Conservation (phyloP, 1,140 invertebrate species). For the Medauroidea extradentata region DNA sequence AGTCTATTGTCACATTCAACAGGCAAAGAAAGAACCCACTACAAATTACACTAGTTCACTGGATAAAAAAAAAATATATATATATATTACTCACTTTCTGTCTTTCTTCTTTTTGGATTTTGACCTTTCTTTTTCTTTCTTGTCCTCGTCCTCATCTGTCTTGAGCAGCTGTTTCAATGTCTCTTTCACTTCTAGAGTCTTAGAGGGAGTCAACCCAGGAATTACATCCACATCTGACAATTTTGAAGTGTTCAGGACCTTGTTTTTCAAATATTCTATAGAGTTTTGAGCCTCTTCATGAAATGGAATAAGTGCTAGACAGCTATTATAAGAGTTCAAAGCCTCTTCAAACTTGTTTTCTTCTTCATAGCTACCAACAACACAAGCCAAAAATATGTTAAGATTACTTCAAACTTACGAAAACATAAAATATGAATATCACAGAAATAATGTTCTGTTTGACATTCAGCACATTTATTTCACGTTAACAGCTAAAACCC, state of each 20-base stretch:
- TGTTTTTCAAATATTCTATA: constrained; percentile 68
- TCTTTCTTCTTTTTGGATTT: constrained; percentile 61
- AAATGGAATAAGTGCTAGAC: constrained; percentile 70
- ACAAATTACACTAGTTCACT: not conserved
- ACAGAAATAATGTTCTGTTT: too few species aligned
- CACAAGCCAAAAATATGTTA: not conserved
- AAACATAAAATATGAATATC: too few species aligned
- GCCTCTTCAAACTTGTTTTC: constrained; percentile 82
- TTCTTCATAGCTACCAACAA: constrained; percentile 59
- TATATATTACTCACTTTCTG: constrained; percentile 46
- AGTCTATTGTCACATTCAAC: not conserved
- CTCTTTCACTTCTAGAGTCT: constrained; percentile 57
- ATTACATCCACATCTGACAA: constrained; percentile 56
- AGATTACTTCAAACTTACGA: too few species aligned
- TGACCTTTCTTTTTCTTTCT: constrained; percentile 53
- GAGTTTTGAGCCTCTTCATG: constrained; percentile 81
- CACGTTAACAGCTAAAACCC: too few species aligned
- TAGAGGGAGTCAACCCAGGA: constrained; percentile 48
- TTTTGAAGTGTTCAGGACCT: constrained; percentile 41
- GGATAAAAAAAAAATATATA: not conserved
- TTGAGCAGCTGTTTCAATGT: constrained; percentile 57
- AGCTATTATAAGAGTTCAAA: constrained; percentile 76
- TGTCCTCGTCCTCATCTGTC: constrained; percentile 31
- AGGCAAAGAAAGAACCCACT: not conserved
- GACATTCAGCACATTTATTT: too few species aligned